Conservation (phyloP, 2,797 vertebrate genomes). For the Cuniculus paca region DNA sequence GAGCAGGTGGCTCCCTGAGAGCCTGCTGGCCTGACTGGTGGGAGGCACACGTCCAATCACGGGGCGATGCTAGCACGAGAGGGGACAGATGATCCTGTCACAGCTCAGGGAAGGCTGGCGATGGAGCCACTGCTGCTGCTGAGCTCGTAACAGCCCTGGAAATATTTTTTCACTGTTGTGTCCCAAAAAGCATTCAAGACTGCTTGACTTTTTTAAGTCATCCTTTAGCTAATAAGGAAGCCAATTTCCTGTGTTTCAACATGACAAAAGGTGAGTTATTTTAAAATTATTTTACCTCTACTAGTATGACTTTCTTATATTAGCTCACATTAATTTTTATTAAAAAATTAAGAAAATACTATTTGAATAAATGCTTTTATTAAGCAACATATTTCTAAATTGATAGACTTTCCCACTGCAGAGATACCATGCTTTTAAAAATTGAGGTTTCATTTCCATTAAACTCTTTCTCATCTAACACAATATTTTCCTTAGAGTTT, state of each 20-base stretch:
- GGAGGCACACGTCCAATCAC: neutral
- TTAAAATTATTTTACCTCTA: constrained; percentile 6
- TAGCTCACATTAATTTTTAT: neutral
- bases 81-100: neutral
- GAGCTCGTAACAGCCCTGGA: neutral
- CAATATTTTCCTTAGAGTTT: neutral
- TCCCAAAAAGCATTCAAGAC: constrained; percentile 17
- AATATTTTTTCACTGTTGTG: neutral
- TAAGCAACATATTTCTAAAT: constrained; percentile 56
- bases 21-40: neutral
- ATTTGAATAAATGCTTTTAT: constrained; percentile 67
- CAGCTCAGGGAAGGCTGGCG: neutral
- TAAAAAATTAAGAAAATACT: constrained; percentile 41
- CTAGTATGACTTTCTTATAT: constrained; percentile 27
- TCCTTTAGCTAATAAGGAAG: constrained; percentile 12
- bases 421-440: constrained; percentile 33
- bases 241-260: constrained; percentile 26
- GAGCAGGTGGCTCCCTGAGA: neutral
- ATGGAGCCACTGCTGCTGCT: too few relatives aligned
- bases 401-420: neutral
- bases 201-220: neutral
- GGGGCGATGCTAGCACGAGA: neutral
- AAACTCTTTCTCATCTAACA: neutral
- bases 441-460: constrained; percentile 15
- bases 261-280: neutral